These are phyloP conservation scores for Coronaproctus castanopsis DNA, from an alignment of 2,888 invertebrate species.

Conservation along the genomic window DNA sequence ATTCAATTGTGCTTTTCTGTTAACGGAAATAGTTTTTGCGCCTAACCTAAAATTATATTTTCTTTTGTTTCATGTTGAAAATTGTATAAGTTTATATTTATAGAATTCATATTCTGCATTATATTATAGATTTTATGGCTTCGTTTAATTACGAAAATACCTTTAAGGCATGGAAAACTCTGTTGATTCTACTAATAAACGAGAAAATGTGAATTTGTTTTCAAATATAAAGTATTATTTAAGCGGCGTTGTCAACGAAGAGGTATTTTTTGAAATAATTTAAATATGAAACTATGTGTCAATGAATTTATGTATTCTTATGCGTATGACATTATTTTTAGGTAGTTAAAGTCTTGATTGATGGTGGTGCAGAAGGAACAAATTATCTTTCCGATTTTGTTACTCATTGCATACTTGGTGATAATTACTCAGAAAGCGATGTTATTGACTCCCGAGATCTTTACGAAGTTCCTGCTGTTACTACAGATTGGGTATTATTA, in stretches of 20 bases:
- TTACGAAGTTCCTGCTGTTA: conserved; percentile 79
- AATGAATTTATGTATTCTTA: too few relatives aligned
- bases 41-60: too few relatives aligned
- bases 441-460: conserved; percentile 77
- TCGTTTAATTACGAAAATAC: neutral
- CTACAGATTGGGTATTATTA: conserved; percentile 58
- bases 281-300: too few relatives aligned
- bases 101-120: too few relatives aligned
- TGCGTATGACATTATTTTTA: conserved; percentile 1
- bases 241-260: conserved; percentile 18
- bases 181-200: neutral
- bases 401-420: conserved; percentile 76
- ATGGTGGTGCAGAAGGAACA: conserved; percentile 58
- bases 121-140: neutral
- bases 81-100: too few relatives aligned
- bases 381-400: conserved; percentile 79
- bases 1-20: too few relatives aligned
- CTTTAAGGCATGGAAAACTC: neutral
- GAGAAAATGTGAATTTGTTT: neutral
- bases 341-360: conserved; percentile 12
- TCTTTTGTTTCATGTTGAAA: conserved; percentile 1
- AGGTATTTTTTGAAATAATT: conserved; percentile 14
- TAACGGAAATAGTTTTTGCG: too few relatives aligned
- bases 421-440: conserved; percentile 65
- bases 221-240: conserved; percentile 15